These are phyloP conservation scores for Heteropelma amictum DNA, from an alignment of 2,888 invertebrate species.

Conservation along the genomic window DNA sequence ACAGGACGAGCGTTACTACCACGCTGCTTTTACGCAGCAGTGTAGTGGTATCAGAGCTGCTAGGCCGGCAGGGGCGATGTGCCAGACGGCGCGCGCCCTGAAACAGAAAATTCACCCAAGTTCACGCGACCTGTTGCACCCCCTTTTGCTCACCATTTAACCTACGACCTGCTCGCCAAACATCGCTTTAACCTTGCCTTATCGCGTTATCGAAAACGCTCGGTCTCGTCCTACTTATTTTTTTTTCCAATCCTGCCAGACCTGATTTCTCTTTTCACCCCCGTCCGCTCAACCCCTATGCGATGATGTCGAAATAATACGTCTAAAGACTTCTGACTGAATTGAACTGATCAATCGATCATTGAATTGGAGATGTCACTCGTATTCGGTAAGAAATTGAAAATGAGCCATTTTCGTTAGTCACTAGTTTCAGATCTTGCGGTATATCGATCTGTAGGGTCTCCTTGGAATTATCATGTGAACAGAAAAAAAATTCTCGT, in stretches of 20 bases:
- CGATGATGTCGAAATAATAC: constrained; percentile 4
- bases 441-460: too few relatives aligned
- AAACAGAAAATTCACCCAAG: constrained; percentile 78
- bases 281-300: constrained; percentile 43
- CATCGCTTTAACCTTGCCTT: constrained; percentile 78
- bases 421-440: too few relatives aligned
- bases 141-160: constrained; percentile 77
- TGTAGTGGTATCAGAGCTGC: constrained; percentile 53
- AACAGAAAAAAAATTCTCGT: too few relatives aligned
- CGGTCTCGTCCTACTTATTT: constrained; percentile 55
- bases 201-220: constrained; percentile 76
- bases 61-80: constrained; percentile 64
- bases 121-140: constrained; percentile 78
- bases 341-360: constrained; percentile 10
- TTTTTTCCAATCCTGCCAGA: constrained; percentile 37
- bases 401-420: too few relatives aligned
- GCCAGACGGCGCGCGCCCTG: constrained; percentile 75
- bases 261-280: constrained; percentile 25
- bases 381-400: too few relatives aligned
- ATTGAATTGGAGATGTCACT: too few relatives aligned
- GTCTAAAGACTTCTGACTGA: neutral
- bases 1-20: constrained; percentile 61
- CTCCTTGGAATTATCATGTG: too few relatives aligned
- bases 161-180: constrained; percentile 78
- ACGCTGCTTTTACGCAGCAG: constrained; percentile 46